Conservation (phyloP, 2,888 invertebrate genomes). For the Nebria brevicollis region DNA sequence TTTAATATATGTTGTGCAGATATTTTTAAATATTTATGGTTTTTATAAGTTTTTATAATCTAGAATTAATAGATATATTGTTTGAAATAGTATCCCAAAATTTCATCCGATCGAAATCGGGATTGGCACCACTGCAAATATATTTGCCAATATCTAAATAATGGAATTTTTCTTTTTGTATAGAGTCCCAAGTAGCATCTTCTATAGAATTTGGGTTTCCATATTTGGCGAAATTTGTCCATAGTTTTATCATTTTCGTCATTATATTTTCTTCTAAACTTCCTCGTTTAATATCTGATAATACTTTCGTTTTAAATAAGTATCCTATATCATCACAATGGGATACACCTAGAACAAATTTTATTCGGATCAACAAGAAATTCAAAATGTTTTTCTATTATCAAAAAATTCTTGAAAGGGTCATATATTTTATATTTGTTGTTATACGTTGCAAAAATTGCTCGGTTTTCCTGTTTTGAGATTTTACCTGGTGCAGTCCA, state of each 20-base stretch:
- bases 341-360: constrained; percentile 48
- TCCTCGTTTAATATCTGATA: constrained; percentile 50
- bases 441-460: not conserved
- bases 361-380: not conserved
- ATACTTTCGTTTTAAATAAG: constrained; percentile 51
- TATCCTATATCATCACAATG: constrained; percentile 54
- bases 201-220: constrained; percentile 51
- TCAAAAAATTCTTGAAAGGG: no score
- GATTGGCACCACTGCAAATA: constrained; percentile 51
- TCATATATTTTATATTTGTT: not conserved
- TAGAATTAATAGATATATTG: constrained; percentile 16
- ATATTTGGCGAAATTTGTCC: constrained; percentile 56
- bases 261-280: constrained; percentile 54
- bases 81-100: constrained; percentile 54
- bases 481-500: constrained; percentile 53
- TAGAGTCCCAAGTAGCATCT: constrained; percentile 49
- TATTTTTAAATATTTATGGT: no score
- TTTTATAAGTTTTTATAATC: no score
- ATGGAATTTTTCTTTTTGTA: constrained; percentile 50
- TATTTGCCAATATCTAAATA: constrained; percentile 55
- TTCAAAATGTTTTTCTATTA: not conserved
- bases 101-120: constrained; percentile 53
- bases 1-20: no score
- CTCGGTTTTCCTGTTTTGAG: not conserved
- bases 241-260: constrained; percentile 53